These are phyloP conservation scores for Sebastes flavidus DNA, from an alignment of 2,797 vertebrate genomes.

Conservation along the genomic window DNA sequence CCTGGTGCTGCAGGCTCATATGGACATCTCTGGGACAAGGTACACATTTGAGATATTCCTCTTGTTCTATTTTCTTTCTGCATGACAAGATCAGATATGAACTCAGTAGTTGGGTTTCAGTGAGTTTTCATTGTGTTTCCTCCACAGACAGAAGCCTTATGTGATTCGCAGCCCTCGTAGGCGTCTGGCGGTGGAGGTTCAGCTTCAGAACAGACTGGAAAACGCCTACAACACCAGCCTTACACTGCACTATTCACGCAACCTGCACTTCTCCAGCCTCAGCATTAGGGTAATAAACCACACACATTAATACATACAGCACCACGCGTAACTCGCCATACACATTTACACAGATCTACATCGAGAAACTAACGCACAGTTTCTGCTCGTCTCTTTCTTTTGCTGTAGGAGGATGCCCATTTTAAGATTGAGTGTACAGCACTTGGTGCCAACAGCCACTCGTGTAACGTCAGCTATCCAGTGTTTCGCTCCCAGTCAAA, in stretches of 20 bases:
- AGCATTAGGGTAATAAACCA: constrained; percentile 78
- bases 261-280: constrained; percentile 92
- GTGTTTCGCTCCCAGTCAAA: constrained; percentile 89
- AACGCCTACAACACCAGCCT: constrained; percentile 95
- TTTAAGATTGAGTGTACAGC: constrained; percentile 89
- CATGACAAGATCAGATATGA: not conserved
- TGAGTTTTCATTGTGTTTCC: constrained; percentile 22
- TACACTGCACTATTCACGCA: constrained; percentile 88
- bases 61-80: not conserved
- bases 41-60: constrained; percentile 48
- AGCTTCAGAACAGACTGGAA: constrained; percentile 89
- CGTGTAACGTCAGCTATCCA: constrained; percentile 90
- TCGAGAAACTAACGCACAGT: not conserved
- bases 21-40: constrained; percentile 90
- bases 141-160: constrained; percentile 87
- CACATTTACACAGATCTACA: not conserved
- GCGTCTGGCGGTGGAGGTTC: constrained; percentile 85
- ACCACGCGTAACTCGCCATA: not conserved
- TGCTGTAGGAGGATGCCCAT: constrained; percentile 82
- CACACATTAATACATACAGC: not conserved
- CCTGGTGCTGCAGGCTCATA: constrained; percentile 87
- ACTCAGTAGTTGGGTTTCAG: not conserved
- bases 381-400: constrained; percentile 10
- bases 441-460: constrained; percentile 80
- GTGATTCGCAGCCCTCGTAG: constrained; percentile 87